Evolutionary conservation across 2,888 invertebrate genomes (phyloP).

Genomic region (Rhagium mordax): DNA sequence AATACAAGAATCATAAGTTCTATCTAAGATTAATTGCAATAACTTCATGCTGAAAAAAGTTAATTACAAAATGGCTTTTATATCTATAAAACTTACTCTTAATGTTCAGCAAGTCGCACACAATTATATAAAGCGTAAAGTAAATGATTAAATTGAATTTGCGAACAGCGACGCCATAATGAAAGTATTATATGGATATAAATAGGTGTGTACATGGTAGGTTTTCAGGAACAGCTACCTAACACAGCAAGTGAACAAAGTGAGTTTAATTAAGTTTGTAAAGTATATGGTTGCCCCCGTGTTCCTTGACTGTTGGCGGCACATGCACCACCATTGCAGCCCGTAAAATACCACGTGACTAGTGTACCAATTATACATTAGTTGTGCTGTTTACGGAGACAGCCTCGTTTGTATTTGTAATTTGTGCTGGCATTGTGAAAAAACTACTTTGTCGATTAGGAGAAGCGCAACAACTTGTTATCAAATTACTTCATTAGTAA

Average conservation of each 20-base stretch:
- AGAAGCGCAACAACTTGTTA: background rate
- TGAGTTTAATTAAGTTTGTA: constrained; percentile 44
- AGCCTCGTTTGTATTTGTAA: constrained; percentile 31
- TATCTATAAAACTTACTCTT: background rate
- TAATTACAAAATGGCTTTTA: background rate
- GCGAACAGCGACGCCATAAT: background rate
- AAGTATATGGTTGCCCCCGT: constrained; percentile 38
- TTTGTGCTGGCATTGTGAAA: constrained; percentile 20
- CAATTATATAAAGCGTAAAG: background rate
- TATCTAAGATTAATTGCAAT: background rate
- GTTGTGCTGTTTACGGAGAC: constrained; percentile 26
- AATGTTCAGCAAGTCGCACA: background rate
- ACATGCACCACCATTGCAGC: constrained; percentile 39
- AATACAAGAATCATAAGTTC: background rate
- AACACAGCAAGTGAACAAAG: constrained; percentile 35
- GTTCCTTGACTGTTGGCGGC: constrained; percentile 36
- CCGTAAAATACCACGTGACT: constrained; percentile 31
- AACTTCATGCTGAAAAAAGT: background rate
- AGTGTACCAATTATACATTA: constrained; percentile 27
- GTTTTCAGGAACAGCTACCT: constrained; percentile 24
- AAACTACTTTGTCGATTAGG: constrained; percentile 31
- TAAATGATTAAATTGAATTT: constrained; percentile 20
- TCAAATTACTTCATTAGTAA: constrained; percentile 20
- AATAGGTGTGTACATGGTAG: constrained; percentile 22
- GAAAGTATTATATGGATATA: constrained; percentile 21